Percentiles rank a stretch among this genome's conserved stretches.
These are phyloP conservation scores for Pyrocoelia pectoralis DNA, from an alignment of 2,888 invertebrate species.

Conservation along the genomic window DNA sequence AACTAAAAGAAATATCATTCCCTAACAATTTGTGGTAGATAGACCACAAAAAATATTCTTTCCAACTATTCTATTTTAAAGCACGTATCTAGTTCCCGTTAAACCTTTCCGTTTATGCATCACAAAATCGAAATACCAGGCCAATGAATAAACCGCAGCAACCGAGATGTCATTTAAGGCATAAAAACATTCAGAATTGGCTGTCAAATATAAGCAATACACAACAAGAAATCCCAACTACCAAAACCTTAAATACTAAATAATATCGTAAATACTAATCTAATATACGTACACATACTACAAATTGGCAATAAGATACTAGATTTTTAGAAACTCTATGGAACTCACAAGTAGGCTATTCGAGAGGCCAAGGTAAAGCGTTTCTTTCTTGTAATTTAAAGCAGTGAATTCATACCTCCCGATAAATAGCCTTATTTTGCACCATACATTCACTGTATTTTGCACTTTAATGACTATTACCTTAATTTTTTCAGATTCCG, in stretches of 20 bases:
- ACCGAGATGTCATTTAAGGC: conserved; percentile 25
- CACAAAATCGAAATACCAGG: conserved; percentile 23
- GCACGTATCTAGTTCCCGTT: conserved; percentile 19
- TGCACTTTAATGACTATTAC: conserved; percentile 32
- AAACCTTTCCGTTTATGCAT: background rate
- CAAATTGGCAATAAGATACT: conserved; percentile 60
- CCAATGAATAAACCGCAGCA: conserved; percentile 23
- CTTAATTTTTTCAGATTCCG: background rate
- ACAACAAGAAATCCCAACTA: conserved; percentile 59
- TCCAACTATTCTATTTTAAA: conserved; percentile 16
- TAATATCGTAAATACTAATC: conserved; percentile 58
- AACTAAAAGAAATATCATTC: conserved; percentile 11
- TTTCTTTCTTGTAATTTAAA: conserved; percentile 47
- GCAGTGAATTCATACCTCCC: conserved; percentile 50
- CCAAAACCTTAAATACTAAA: conserved; percentile 58
- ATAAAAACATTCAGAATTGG: conserved; percentile 50
- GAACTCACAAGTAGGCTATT: conserved; percentile 55
- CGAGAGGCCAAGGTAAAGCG: conserved; percentile 54
- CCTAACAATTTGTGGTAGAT: background rate
- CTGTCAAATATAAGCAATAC: conserved; percentile 51
- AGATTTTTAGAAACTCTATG: conserved; percentile 57
- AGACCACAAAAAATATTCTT: background rate
- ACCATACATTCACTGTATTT: conserved; percentile 51
- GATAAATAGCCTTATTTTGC: conserved; percentile 50
- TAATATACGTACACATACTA: conserved; percentile 53